Percentiles rank a stretch among this genome's conserved stretches.
Evolutionary conservation across 2,113 vertebrate genomes (phyloP).

Genomic region (Rhineura floridana): DNA sequence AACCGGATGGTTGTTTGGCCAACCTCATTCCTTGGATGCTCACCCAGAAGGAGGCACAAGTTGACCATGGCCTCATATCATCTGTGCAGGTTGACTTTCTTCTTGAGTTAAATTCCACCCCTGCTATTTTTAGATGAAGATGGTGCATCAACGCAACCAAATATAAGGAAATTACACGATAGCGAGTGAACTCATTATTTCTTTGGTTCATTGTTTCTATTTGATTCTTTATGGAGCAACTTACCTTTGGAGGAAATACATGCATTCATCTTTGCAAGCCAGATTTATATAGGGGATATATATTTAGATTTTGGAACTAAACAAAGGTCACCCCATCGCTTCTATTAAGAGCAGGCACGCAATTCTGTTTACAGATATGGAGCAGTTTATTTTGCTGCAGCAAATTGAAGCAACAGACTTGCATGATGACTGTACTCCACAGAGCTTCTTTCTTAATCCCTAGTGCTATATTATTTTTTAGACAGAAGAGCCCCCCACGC

Average conservation of each 20-base stretch:
- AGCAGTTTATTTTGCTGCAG: neutral
- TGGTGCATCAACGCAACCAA: neutral
- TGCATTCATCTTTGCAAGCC: neutral
- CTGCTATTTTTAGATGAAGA: neutral
- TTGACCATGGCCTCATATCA: too few species aligned
- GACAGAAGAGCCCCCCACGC: neutral
- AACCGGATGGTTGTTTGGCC: too few species aligned
- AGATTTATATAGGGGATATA: neutral
- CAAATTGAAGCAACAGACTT: constrained; percentile 12
- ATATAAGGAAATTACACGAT: neutral
- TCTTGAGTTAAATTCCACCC: too few species aligned
- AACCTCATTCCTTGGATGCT: too few species aligned
- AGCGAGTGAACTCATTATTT: neutral
- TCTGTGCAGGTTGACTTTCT: too few species aligned
- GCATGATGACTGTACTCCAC: constrained; percentile 21
- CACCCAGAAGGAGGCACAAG: too few species aligned
- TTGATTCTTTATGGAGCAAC: neutral
- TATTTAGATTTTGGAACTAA: constrained; percentile 28
- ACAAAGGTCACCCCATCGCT: neutral
- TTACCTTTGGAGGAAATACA: neutral
- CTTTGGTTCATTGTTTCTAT: neutral
- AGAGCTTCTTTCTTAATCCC: constrained; percentile 38
- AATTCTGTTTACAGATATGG: constrained; percentile 24
- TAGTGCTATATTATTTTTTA: neutral
- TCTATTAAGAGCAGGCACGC: constrained; percentile 36